Conservation (phyloP, 1,140 invertebrate genomes). For the Anoplolepis gracilipes region DNA sequence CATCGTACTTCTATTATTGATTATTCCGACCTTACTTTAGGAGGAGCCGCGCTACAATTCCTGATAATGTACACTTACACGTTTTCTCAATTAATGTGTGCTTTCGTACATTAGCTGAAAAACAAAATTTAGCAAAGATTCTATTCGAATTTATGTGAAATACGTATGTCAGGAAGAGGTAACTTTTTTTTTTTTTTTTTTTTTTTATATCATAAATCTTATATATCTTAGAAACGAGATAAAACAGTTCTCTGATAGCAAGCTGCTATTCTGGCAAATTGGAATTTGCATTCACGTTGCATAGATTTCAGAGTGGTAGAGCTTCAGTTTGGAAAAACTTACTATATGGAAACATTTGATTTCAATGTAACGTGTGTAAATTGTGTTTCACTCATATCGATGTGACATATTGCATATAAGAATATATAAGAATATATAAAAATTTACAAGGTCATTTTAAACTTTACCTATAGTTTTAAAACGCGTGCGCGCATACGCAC, state of each 20-base stretch:
- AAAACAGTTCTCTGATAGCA: neutral
- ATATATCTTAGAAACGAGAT: neutral
- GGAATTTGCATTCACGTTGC: neutral
- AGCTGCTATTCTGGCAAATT: neutral
- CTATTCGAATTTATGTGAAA: neutral
- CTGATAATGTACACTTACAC: neutral
- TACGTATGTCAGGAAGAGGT: neutral
- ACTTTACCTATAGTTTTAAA: neutral
- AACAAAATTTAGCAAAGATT: neutral
- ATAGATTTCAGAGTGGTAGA: neutral
- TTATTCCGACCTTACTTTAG: neutral
- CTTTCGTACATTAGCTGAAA: neutral
- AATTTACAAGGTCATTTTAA: conserved; percentile 1
- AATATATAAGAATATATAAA: neutral
- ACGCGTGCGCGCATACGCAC: neutral
- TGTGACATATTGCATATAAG: neutral
- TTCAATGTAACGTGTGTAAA: neutral
- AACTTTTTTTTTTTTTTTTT: neutral
- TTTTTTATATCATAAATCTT: neutral
- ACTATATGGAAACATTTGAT: conserved; percentile 21
- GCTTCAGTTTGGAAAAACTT: conserved; percentile 4
- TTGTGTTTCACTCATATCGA: neutral
- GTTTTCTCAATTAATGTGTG: neutral
- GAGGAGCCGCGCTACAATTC: neutral
- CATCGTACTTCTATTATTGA: conserved; percentile 35